Evolutionary conservation across 2,888 invertebrate genomes (phyloP).

Genomic region (Drosophila cyrtoloma): DNA sequence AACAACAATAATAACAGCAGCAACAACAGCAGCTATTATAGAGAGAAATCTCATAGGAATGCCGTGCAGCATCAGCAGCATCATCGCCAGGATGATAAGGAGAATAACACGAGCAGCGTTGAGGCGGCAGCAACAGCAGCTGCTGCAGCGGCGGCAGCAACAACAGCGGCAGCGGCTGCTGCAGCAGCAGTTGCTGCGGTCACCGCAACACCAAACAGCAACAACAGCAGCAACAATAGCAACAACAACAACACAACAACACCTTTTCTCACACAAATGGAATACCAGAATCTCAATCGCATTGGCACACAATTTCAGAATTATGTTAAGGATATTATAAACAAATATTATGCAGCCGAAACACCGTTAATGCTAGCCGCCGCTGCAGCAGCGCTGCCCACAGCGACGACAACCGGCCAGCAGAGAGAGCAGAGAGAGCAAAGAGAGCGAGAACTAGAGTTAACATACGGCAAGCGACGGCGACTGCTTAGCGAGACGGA

Average conservation of each 20-base stretch:
- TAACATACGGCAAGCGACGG: conserved; percentile 63
- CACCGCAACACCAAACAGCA: conserved; percentile 42
- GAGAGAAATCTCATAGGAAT: conserved; percentile 81
- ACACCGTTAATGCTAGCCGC: conserved; percentile 82
- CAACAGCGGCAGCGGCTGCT: conserved; percentile 36
- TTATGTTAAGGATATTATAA: conserved; percentile 85
- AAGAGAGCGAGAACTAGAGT: conserved; percentile 38
- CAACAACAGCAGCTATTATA: conserved; percentile 65
- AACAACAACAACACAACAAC: conserved; percentile 50
- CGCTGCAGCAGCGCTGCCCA: conserved; percentile 69
- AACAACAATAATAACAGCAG: conserved; percentile 56
- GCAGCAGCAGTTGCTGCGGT: conserved; percentile 38
- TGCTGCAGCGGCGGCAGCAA: conserved; percentile 28
- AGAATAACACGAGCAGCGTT: conserved; percentile 64
- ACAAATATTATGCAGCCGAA: conserved; percentile 85
- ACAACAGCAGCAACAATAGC: conserved; percentile 55
- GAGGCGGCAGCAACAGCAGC: conserved; percentile 29
- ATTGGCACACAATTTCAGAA: conserved; percentile 85
- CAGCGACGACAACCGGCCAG: conserved; percentile 71
- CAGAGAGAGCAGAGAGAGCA: conserved; percentile 42
- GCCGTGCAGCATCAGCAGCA: conserved; percentile 38
- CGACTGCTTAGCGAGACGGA: conserved; percentile 83
- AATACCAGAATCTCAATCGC: conserved; percentile 84
- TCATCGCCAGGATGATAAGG: conserved; percentile 70
- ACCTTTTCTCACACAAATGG: conserved; percentile 83